Evolutionary conservation across 2,113 vertebrate genomes (phyloP), one percentile per base, ranked within the genome.

Genomic region (Dissostichus mawsoni): DNA sequence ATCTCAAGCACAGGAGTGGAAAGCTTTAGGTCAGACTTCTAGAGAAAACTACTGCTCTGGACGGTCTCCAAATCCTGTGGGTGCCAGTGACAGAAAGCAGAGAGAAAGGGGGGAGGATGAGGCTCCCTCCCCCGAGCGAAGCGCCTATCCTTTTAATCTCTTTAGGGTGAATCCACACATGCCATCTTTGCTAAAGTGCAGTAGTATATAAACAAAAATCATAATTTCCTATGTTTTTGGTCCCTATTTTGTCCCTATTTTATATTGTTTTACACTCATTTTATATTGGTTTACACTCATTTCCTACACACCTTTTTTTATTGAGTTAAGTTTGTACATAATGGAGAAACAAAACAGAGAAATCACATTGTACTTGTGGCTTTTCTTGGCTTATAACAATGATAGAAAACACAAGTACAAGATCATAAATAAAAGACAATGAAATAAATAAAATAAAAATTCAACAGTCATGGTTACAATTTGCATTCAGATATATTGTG

Each of bases 41-140:
- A 16, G 8, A 61, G 81, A 69, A 69, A 83, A 64, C 84, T 83
- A 63, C 92, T 56, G 69, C 74, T 78, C 70, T 87, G 89, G 86
- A 77, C 6, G 17, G 10, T 9, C 1, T 84, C 88, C 87, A 87
- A 41, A 41, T 17, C 57, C 73, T 53, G 51, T 11, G 41, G 80
- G 59, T 41, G 74, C 64, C 45, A n/a, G 68, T 76, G 71, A 88
- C 68, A 29, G 52, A 79, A 86, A 82, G 62, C 74, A 76, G 73
- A 52, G 25, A 44, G 69, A 65, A 57, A 41, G 2, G 3, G 62
- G 65, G 77, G 65, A 16, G 16, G 58, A 1, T 1, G 48, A 69
- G 50, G 61, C 17, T 55, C 25, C 18, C 51, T 47, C 14, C 18
- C 41, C 13, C 0, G 1, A 63, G 14, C 18, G 3, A 29, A 44